Evolutionary conservation across 2,113 vertebrate species (phyloP).

Genomic region (Burhinus oedicnemus): DNA sequence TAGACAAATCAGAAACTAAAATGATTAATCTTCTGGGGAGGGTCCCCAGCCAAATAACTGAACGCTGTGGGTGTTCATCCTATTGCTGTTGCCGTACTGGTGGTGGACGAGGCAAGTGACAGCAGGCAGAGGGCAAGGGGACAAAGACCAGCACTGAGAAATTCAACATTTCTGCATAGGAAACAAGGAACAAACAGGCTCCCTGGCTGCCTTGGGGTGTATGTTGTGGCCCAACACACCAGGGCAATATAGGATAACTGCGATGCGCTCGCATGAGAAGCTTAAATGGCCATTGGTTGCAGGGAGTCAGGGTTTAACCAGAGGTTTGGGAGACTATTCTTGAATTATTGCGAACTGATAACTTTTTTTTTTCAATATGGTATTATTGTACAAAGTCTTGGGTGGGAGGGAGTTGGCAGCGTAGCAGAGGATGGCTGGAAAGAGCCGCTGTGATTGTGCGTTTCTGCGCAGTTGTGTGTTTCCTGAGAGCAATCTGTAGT

Average conservation of each 20-base stretch:
- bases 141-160: neutral
- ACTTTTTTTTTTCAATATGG: neutral
- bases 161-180: neutral
- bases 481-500: conserved; percentile 6
- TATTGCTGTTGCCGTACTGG: neutral
- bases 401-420: neutral
- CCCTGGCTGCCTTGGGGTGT: neutral
- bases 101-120: fast-evolving
- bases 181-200: neutral
- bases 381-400: neutral
- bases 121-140: neutral
- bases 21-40: fast-evolving
- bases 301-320: neutral
- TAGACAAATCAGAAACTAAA: neutral
- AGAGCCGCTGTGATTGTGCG: neutral
- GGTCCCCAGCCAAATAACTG: neutral
- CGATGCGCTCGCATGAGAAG: fast-evolving
- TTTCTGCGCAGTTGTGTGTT: neutral
- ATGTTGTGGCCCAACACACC: too few species aligned
- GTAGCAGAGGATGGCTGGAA: neutral
- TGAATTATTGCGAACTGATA: neutral
- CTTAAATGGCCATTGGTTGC: fast-evolving
- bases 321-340: neutral
- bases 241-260: fast-evolving
- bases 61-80: neutral